phyloP scores from a whole-genome alignment of 2,113 vertebrate genomes.

The Nothocercus julius region DNA sequence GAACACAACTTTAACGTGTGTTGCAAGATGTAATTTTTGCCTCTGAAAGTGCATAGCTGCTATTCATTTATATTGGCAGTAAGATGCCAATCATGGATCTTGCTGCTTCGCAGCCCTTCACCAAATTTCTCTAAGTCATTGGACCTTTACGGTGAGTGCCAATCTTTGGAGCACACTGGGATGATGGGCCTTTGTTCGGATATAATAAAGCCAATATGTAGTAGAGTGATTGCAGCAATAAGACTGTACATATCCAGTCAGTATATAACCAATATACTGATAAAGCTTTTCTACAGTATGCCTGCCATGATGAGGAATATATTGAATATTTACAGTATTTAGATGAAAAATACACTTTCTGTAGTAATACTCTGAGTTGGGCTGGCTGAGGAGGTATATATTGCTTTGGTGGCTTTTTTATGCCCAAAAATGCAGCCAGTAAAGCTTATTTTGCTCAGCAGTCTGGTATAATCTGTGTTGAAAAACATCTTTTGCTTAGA shows the following conservation, averaged over 20 bases:
- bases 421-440: not conserved
- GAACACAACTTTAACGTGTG: not conserved
- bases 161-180: not conserved
- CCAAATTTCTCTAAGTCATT: not conserved
- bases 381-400: not conserved
- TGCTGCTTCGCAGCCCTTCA: not conserved
- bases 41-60: not conserved
- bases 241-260: not conserved
- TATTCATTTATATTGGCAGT: not conserved
- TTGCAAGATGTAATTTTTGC: not conserved
- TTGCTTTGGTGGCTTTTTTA: not conserved
- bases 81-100: rapidly evolving
- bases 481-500: not conserved
- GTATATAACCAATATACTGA: not conserved
- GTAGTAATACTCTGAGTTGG: not conserved
- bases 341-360: not conserved
- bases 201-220: not conserved
- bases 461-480: not conserved
- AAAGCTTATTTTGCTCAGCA: not conserved
- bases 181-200: not conserved
- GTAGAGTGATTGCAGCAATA: not conserved
- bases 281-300: not conserved
- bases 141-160: not conserved
- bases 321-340: not conserved
- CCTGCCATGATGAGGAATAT: not conserved